Evolutionary conservation across 2,113 vertebrate species (phyloP), one percentile per base, ranked within the genome.

Genomic region (Lichenostomus cassidix): DNA sequence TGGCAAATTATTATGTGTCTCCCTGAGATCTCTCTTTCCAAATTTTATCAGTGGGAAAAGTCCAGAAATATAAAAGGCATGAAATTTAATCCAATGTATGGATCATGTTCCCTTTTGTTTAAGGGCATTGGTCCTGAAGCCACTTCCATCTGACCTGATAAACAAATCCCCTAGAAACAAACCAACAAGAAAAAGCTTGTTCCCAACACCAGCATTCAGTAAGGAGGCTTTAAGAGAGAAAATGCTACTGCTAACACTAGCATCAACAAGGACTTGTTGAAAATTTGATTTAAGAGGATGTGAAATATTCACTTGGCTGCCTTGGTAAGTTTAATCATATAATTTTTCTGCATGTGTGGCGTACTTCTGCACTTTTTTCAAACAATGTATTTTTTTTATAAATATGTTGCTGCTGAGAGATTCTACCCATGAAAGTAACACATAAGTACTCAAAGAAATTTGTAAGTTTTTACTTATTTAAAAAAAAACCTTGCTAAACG

Each of bases 81-180:
- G 60, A 81, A 89, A 35, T 83, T 89, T 63, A 77, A 74, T 75
- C 74, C 79, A 80, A 29, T 5, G 9, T 77, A 82, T 65, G 94
- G 88, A 89, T 94, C 59, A 47, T 31, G 60, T 91, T 89, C 87
- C 94, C 81, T 87, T 90, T 81, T 91, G 55, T 83, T 89, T 87
- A 86, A 0, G 3, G 42, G 28, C 75, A 91, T 65, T 86, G 68
- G 65, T 70, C 82, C 86, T 80, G 71, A 93, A 89, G 80, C 77
- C 31, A 83, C 64, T 97, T 97, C 87, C 53, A 0, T 84, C 59
- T 91, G 84, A 87, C 63, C 83, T 94, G 82, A 90, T 92, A 97
- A 97, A 97, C 89, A 97, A 97, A 96, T 95, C 87, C 80, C 90
- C 70, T 92, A 92, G 95, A 96, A 97, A 96, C 59, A 53, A 94